phyloP scores from a whole-genome alignment of 2,888 invertebrate species.

The Flexamia atlantica region DNA sequence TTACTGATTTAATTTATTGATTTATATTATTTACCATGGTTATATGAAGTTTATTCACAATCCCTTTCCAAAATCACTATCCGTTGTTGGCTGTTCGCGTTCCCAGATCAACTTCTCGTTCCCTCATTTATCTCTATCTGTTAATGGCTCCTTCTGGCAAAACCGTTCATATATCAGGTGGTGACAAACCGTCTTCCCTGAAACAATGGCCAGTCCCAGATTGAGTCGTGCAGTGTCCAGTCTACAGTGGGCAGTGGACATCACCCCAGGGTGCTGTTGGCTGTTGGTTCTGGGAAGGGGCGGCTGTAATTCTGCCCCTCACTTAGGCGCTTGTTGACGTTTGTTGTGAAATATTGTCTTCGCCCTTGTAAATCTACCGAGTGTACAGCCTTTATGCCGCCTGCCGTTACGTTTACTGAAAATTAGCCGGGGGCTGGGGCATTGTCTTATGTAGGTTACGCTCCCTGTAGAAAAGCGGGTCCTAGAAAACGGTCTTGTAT shows the following conservation, averaged over 20 bases:
- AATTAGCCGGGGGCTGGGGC: not conserved
- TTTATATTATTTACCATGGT: no score
- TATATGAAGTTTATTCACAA: no score
- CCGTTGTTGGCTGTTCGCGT: no score
- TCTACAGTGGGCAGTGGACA: not conserved
- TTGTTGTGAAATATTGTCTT: conserved; percentile 55
- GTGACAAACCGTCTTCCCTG: conserved; percentile 22
- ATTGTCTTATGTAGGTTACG: conserved; percentile 21
- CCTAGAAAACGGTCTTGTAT: no score
- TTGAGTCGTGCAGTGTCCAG: not conserved
- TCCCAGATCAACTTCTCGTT: no score
- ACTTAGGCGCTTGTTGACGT: conserved; percentile 43
- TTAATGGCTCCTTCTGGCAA: conserved; percentile 9
- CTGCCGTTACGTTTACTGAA: conserved; percentile 31
- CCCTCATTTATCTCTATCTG: not conserved
- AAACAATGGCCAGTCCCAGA: conserved; percentile 4
- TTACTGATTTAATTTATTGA: no score
- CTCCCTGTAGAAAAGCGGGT: not conserved
- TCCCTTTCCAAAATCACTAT: no score
- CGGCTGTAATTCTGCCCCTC: conserved; percentile 21
- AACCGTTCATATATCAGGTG: not conserved
- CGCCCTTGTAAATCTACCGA: conserved; percentile 40
- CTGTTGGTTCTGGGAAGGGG: not conserved
- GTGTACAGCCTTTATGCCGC: not conserved
- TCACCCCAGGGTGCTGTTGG: not conserved